Evolutionary conservation across 2,888 invertebrate species (phyloP), one percentile per base, ranked within the genome.

Genomic region (Schizaphis graminum): DNA sequence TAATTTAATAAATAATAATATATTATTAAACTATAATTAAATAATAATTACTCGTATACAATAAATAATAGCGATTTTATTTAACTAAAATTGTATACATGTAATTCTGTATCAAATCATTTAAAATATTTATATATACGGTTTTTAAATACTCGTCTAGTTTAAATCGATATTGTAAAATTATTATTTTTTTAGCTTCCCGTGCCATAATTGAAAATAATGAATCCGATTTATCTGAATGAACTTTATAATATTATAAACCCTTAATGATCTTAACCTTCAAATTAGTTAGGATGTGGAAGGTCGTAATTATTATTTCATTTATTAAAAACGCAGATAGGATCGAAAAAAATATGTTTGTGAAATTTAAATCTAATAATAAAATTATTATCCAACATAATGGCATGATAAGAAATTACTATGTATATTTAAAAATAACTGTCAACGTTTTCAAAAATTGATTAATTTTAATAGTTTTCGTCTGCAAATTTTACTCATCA

Each of bases 391-490:
- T 3, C 35, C 35, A 8, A 24, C 21, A 77, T 35, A 77, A 77
- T 77, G 77, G 35, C 8, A 44, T 44, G 89, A 61, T 44, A 61
- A 61, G 44, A 61, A 1, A 21, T 47, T 10, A 41, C 13, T 41
- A 41, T 77, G 11, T 77, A 77, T 44, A 16, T 89, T 61, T 53
- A 89, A 57, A 44, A 44, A 61, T 41, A 21, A 89, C 4, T 57
- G 44, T 44, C 44, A 91, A 77, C 35, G 24, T 67, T n/a, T 90
- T 57, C 47, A 91, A 49, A 77, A 77, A 53, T 84, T 85, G 85
- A 91, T 91, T 91, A 57, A 41, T 84, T 57, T 85, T 44, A 85
- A 91, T 44, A 91, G 24, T 56, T 86, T 44, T 0, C 8, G 47
- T 56, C n/a, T 56, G 41, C 28, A 56, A 53, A 91, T 85, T 91